phyloP scores from a whole-genome alignment of 2,888 invertebrate genomes.

The Lasioglossum morio region DNA sequence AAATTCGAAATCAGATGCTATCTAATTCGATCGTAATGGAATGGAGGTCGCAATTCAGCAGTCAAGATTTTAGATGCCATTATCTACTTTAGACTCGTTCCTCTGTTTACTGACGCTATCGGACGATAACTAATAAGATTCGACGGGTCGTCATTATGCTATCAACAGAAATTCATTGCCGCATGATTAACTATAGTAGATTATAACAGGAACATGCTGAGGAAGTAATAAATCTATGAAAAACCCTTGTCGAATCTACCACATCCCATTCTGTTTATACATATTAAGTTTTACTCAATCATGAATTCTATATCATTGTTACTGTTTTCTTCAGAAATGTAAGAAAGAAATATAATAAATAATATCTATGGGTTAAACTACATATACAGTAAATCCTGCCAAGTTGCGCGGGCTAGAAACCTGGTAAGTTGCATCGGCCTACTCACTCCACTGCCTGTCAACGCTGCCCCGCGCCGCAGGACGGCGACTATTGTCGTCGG shows the following conservation, averaged over 20 bases:
- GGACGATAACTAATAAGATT: slow-evolving; percentile 14
- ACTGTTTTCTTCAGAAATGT: slow-evolving; percentile 9
- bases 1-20: slow-evolving; percentile 32
- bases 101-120: slow-evolving; percentile 1
- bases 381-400: no score
- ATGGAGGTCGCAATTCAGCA: slow-evolving; percentile 33
- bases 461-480: no score
- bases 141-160: background rate
- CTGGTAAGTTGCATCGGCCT: no score
- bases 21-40: slow-evolving; percentile 8
- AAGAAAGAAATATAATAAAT: background rate
- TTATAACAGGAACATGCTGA: slow-evolving; percentile 8
- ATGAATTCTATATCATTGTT: slow-evolving; percentile 16
- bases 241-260: background rate
- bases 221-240: slow-evolving; percentile 45
- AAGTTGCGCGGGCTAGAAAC: no score
- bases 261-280: background rate
- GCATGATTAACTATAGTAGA: background rate
- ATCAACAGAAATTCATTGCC: background rate
- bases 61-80: slow-evolving; percentile 31
- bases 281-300: background rate
- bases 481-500: no score
- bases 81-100: slow-evolving; percentile 17
- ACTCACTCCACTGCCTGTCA: no score
- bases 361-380: background rate